Conservation (phyloP, 2,797 vertebrate genomes). For the Telmatherina bonti region DNA sequence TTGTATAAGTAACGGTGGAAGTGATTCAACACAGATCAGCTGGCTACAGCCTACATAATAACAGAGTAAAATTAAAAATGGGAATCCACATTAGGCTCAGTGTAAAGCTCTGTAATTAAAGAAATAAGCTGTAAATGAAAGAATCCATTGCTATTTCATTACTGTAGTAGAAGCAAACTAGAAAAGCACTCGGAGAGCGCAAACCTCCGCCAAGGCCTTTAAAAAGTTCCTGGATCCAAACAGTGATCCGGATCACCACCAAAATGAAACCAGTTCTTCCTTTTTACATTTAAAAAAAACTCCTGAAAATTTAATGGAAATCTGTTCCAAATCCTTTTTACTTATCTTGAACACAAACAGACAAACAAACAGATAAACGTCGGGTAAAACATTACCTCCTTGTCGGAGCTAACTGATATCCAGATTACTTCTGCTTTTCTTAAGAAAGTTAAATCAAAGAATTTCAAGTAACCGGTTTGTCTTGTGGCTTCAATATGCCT, state of each 20-base stretch:
- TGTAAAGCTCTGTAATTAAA: neutral
- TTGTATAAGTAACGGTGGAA: neutral
- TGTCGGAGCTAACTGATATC: too few species aligned
- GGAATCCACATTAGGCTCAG: neutral
- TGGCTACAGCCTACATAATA: neutral
- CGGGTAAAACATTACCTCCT: too few species aligned
- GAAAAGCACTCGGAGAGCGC: too few species aligned
- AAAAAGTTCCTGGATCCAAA: too few species aligned
- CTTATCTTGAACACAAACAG: too few species aligned
- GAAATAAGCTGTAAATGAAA: conserved; percentile 25
- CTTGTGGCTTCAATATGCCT: conserved; percentile 1
- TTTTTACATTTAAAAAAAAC: too few species aligned
- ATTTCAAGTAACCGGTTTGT: neutral
- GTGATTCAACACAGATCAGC: neutral
- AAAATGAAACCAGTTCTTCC: too few species aligned
- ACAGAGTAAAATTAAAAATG: neutral
- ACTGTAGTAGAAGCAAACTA: neutral
- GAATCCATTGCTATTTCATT: conserved; percentile 16
- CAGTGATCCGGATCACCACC: too few species aligned
- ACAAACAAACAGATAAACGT: too few species aligned
- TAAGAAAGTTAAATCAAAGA: neutral
- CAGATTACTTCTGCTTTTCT: conserved; percentile 10
- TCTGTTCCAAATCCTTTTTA: too few species aligned
- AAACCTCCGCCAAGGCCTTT: too few species aligned
- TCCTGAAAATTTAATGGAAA: too few species aligned